Evolutionary conservation across 2,888 invertebrate genomes (phyloP).

Genomic region (Melanotus villosus): DNA sequence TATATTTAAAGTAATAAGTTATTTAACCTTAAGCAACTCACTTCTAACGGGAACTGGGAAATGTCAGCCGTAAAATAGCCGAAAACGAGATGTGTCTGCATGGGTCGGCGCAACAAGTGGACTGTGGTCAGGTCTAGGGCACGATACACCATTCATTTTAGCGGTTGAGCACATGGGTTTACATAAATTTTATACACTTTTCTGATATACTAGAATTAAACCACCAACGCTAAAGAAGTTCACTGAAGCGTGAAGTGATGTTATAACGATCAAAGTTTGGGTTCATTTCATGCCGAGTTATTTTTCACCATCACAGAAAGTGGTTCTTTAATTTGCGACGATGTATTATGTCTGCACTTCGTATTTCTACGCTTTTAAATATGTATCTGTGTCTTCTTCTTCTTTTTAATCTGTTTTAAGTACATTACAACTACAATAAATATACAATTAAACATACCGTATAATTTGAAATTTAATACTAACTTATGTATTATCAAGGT

Average conservation of each 20-base stretch:
- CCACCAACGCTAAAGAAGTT: conserved; percentile 18
- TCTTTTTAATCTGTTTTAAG: too few species aligned
- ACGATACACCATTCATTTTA: not conserved
- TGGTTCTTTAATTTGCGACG: too few species aligned
- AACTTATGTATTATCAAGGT: too few species aligned
- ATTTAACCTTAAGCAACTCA: not conserved
- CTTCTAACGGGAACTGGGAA: not conserved
- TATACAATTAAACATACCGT: too few species aligned
- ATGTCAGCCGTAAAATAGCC: conserved; percentile 17
- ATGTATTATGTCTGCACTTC: too few species aligned
- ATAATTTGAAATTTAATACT: too few species aligned
- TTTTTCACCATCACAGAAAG: too few species aligned
- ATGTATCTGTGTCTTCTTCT: too few species aligned
- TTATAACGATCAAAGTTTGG: not conserved
- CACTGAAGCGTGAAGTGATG: not conserved
- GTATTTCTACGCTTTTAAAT: too few species aligned
- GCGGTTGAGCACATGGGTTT: conserved; percentile 4
- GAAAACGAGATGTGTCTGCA: not conserved
- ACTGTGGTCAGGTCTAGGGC: conserved; percentile 10
- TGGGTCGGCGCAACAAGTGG: conserved; percentile 20
- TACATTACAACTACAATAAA: too few species aligned
- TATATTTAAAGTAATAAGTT: not conserved
- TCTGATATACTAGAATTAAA: conserved; percentile 10
- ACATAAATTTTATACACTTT: conserved; percentile 18
- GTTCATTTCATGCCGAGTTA: not conserved